phyloP scores from a whole-genome alignment of 1,140 invertebrate species.

The Alviniconcha marisindica region DNA sequence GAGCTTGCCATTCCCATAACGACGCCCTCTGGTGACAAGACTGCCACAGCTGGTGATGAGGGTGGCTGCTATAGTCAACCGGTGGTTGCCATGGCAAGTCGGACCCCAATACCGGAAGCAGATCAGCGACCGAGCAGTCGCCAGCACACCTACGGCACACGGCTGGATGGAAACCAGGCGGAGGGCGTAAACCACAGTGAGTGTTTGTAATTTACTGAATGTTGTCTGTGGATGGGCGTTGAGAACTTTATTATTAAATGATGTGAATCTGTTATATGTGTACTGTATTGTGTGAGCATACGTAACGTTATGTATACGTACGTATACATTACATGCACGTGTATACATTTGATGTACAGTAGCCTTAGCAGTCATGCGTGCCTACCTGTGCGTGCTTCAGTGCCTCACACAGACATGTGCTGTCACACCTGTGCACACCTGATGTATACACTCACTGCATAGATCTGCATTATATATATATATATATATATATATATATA shows the following conservation, averaged over 20 bases:
- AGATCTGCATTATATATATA: too few species aligned
- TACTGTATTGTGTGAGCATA: neutral
- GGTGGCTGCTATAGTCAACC: neutral
- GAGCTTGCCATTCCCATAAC: too few species aligned
- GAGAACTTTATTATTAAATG: neutral
- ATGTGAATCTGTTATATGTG: neutral
- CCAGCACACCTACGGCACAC: neutral
- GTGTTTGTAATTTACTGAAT: neutral
- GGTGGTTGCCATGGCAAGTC: neutral
- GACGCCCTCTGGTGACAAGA: neutral
- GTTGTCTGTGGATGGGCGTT: neutral
- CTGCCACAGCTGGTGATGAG: neutral
- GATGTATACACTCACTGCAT: too few species aligned
- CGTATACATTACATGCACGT: neutral
- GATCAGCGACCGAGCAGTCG: neutral
- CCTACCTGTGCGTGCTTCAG: too few species aligned
- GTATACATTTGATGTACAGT: too few species aligned
- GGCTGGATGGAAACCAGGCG: neutral
- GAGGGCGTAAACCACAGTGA: constrained; percentile 1
- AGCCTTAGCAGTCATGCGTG: too few species aligned
- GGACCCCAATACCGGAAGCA: neutral
- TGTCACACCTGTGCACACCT: too few species aligned
- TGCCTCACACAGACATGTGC: too few species aligned
- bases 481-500: too few species aligned
- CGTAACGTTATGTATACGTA: neutral